A percentile compares a stretch with the other conserved stretches of the same genome.
Conservation (phyloP, 2,888 invertebrate species). For the Acronicta alni region DNA sequence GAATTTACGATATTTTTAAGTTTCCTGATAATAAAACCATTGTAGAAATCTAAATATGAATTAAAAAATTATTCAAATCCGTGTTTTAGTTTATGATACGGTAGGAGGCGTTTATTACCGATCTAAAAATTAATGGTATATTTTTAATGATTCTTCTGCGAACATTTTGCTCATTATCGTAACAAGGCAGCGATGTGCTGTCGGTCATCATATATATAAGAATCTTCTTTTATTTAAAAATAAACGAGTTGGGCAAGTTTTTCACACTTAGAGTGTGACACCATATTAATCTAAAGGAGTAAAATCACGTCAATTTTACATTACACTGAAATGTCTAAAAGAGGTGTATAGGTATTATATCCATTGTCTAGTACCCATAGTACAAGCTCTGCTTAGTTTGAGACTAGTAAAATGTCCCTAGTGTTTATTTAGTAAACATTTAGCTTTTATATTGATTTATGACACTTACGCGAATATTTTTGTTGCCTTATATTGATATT, state of each 20-base stretch:
- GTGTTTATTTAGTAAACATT: no score
- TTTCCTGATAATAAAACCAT: conserved; percentile 34
- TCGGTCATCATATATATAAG: conserved; percentile 9
- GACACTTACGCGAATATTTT: no score
- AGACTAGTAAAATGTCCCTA: no score
- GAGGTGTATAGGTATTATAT: no score
- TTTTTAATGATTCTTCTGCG: conserved; percentile 30
- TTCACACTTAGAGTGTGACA: conserved; percentile 11
- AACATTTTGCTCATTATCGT: conserved; percentile 32
- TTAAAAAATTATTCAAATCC: conserved; percentile 50
- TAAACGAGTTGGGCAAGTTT: conserved; percentile 39
- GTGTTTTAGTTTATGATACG: conserved; percentile 41
- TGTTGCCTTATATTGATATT: no score
- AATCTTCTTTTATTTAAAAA: conserved; percentile 19
- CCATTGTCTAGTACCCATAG: no score
- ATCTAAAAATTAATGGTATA: conserved; percentile 35
- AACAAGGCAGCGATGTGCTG: conserved; percentile 25
- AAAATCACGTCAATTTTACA: conserved; percentile 2
- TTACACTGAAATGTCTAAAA: conserved; percentile 7
- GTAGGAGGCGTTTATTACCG: conserved; percentile 39
- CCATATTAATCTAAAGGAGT: conserved; percentile 10
- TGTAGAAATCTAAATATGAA: conserved; percentile 51
- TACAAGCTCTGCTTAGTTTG: no score
- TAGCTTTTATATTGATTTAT: no score
- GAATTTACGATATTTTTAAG: conserved; percentile 34